Conservation (phyloP, 2,888 invertebrate genomes). For the Bruchidius siliquastri region DNA sequence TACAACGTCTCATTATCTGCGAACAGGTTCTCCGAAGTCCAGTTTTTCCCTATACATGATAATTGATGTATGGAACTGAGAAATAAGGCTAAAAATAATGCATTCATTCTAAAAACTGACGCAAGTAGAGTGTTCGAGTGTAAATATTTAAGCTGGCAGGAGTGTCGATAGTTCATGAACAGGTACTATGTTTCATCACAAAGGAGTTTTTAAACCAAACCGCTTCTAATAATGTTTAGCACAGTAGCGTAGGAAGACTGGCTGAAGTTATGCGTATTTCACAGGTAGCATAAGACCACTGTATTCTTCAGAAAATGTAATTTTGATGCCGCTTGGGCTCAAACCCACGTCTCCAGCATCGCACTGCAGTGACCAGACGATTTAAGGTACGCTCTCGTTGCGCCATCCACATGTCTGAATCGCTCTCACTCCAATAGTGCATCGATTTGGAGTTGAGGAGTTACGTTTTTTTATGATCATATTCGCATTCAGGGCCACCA, state of each 20-base stretch:
- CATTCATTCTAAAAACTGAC: neutral
- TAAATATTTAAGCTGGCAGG: neutral
- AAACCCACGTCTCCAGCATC: too few relatives aligned
- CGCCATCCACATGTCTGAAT: too few relatives aligned
- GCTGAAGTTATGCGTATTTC: too few relatives aligned
- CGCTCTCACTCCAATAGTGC: too few relatives aligned
- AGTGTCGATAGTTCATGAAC: neutral
- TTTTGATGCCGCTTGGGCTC: too few relatives aligned
- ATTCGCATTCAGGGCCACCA: too few relatives aligned
- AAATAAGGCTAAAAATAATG: neutral
- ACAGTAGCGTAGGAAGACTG: neutral
- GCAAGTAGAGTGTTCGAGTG: neutral
- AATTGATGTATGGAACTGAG: neutral
- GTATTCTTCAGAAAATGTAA: too few relatives aligned
- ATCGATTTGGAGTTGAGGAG: too few relatives aligned
- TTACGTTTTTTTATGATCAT: too few relatives aligned
- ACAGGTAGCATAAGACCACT: too few relatives aligned
- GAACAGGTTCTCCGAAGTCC: neutral
- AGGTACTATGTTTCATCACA: neutral
- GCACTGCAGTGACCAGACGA: too few relatives aligned
- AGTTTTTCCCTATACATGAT: neutral
- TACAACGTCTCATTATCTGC: neutral
- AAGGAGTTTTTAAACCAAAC: neutral
- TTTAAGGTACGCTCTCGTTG: too few relatives aligned
- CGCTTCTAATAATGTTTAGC: neutral